These are phyloP conservation scores for Opisthocomus hoazin DNA, from an alignment of 2,113 vertebrate species.

Conservation along the genomic window DNA sequence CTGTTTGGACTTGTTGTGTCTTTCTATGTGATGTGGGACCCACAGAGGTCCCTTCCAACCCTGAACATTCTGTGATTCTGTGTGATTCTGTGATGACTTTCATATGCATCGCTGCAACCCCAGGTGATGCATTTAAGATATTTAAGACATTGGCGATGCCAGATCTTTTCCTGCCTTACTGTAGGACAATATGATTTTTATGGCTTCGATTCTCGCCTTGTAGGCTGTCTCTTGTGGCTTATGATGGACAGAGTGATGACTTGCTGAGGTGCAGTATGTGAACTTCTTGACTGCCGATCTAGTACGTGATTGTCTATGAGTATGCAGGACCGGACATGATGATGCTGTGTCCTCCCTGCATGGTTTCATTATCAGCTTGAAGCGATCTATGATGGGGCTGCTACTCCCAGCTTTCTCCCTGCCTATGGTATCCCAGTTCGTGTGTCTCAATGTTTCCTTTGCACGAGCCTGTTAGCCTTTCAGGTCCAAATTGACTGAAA, in stretches of 20 bases:
- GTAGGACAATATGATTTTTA: background rate
- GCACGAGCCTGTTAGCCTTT: background rate
- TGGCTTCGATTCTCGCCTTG: background rate
- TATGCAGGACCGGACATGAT: background rate
- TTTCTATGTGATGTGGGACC: background rate
- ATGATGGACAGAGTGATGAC: background rate
- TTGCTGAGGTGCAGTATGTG: background rate
- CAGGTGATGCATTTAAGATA: background rate
- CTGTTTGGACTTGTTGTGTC: background rate
- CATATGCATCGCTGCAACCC: background rate
- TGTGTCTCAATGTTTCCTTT: background rate
- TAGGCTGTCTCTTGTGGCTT: background rate
- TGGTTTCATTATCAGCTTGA: background rate
- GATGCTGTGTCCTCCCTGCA: background rate
- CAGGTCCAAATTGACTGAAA: background rate
- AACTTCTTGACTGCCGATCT: background rate
- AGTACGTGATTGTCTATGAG: background rate
- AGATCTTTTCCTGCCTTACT: background rate
- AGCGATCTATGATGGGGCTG: background rate
- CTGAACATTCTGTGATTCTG: too few relatives aligned
- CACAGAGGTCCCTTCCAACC: too few relatives aligned
- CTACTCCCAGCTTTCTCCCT: background rate
- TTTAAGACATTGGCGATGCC: background rate
- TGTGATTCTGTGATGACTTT: background rate
- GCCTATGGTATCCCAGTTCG: background rate